Conservation (phyloP, 2,888 invertebrate genomes). For the Platerodrilus igneus region DNA sequence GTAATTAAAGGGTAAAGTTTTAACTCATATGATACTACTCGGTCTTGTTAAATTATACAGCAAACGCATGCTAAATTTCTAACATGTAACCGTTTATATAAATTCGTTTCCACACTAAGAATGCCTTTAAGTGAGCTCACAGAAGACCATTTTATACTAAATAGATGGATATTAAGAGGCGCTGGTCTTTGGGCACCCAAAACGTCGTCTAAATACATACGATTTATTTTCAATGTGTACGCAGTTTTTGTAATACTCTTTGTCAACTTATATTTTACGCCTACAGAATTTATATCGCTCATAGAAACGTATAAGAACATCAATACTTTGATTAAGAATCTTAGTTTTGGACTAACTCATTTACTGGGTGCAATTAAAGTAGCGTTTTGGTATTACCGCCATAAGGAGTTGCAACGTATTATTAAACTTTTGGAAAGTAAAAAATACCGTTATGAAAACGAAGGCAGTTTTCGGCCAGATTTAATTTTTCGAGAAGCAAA, state of each 20-base stretch:
- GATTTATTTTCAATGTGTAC: slow-evolving; percentile 33
- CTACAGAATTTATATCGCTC: slow-evolving; percentile 37
- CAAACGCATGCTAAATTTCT: too few relatives aligned
- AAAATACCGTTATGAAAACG: slow-evolving; percentile 33
- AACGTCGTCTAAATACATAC: slow-evolving; percentile 24
- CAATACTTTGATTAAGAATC: slow-evolving; percentile 38
- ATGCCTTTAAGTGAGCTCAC: too few relatives aligned
- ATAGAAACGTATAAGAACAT: slow-evolving; percentile 34
- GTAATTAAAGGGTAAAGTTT: too few relatives aligned
- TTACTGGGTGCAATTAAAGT: slow-evolving; percentile 40
- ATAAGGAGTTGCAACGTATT: slow-evolving; percentile 28
- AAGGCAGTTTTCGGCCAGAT: slow-evolving; percentile 30
- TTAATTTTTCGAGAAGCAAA: slow-evolving; percentile 31
- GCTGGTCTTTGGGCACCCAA: slow-evolving; percentile 39
- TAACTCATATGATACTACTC: too few relatives aligned
- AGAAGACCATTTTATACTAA: slow-evolving; percentile 36
- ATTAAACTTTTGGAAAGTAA: slow-evolving; percentile 33
- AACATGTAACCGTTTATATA: too few relatives aligned
- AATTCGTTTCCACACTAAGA: too few relatives aligned
- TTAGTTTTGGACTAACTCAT: slow-evolving; percentile 39
- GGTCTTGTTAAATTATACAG: too few relatives aligned
- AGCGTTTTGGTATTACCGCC: slow-evolving; percentile 36
- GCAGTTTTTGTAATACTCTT: slow-evolving; percentile 34
- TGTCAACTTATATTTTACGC: slow-evolving; percentile 38
- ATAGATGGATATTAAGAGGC: slow-evolving; percentile 36